Evolutionary conservation across 2,797 vertebrate species (phyloP), one percentile per base, ranked within the genome.

Genomic region (Chaenodraco wilsoni): DNA sequence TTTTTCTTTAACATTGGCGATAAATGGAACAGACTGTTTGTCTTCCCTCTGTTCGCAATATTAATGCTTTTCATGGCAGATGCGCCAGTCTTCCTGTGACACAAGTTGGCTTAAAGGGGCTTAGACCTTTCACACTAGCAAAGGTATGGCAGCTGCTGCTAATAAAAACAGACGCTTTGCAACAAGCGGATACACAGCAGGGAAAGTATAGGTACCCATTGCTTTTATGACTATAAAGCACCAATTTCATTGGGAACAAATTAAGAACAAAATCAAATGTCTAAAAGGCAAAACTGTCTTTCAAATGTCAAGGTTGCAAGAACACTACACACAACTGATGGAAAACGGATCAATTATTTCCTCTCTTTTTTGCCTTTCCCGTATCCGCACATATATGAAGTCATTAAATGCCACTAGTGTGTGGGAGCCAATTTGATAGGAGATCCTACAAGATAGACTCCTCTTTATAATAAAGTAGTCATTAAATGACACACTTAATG

Each of bases 131-230:
- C 40, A 58, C 63, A 62, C 40, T 3, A 1, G 51, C 65, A 52
- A 46, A 72, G 44, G 37, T 51, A 62, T 3, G 2, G 19, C 46
- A 48, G 50, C 52, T 60, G 72, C 55, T 19, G 54, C 76, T 70
- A 74, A 86, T 85, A 81, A 83, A 79, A 77, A 60, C 31, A 66
- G 67, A 62, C 12, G 3, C 59, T 68, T 76, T 55, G 69, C 87
- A 76, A 72, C 17, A 57, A 89, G 84, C 82, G n/a, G 62, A 58
- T 31, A 27, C 64, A 27, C 79, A 75, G 81, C 69, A 62, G 71
- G 74, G 74, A 59, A 65, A 82, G 82, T 60, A 52, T 33, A 80
- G 11, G 13, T 67, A 59, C 68, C 64, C 78, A 16, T 60, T 74
- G 76, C 69, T 78, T 88, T 88, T 75, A 88, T 73, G 74, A 72